These are phyloP conservation scores for Sebastes alutus DNA, from an alignment of 2,797 vertebrate species.

Conservation along the genomic window DNA sequence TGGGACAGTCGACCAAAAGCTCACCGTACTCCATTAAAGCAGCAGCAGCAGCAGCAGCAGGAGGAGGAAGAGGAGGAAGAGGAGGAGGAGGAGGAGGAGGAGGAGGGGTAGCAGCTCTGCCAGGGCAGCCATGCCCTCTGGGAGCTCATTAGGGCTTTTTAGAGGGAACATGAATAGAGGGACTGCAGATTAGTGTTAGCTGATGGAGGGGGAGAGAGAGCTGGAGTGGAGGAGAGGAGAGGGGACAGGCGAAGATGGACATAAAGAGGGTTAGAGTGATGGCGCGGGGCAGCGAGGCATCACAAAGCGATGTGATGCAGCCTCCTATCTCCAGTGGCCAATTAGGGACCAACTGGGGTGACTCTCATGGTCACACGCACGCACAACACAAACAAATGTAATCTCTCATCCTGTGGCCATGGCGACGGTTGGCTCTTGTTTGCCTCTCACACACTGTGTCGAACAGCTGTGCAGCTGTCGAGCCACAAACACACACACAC, in stretches of 20 bases:
- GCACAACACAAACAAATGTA: constrained; percentile 45
- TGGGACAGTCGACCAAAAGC: background rate
- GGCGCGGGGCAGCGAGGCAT: constrained; percentile 29
- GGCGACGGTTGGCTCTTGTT: constrained; percentile 49
- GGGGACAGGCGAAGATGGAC: constrained; percentile 27
- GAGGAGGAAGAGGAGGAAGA: background rate
- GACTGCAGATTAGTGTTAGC: constrained; percentile 55
- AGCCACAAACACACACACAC: constrained; percentile 9
- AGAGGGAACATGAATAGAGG: constrained; percentile 58
- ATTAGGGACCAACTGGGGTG: constrained; percentile 56
- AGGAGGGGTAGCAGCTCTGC: constrained; percentile 32
- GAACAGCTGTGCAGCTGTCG: constrained; percentile 54
- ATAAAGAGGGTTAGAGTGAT: constrained; percentile 43
- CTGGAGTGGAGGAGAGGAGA: constrained; percentile 35
- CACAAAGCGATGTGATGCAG: constrained; percentile 30
- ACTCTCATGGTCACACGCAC: constrained; percentile 23
- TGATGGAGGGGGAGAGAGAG: constrained; percentile 35
- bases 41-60: background rate
- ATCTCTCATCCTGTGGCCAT: constrained; percentile 52
- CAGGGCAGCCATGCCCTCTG: constrained; percentile 54
- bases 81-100: background rate
- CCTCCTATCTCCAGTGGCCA: constrained; percentile 64
- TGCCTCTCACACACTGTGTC: constrained; percentile 40
- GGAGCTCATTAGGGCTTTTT: constrained; percentile 73
- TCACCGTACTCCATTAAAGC: constrained; percentile 6